Percentiles rank a stretch among this genome's conserved stretches.
phyloP scores from a whole-genome alignment of 1,140 invertebrate species.

The Drosophila sucinea region DNA sequence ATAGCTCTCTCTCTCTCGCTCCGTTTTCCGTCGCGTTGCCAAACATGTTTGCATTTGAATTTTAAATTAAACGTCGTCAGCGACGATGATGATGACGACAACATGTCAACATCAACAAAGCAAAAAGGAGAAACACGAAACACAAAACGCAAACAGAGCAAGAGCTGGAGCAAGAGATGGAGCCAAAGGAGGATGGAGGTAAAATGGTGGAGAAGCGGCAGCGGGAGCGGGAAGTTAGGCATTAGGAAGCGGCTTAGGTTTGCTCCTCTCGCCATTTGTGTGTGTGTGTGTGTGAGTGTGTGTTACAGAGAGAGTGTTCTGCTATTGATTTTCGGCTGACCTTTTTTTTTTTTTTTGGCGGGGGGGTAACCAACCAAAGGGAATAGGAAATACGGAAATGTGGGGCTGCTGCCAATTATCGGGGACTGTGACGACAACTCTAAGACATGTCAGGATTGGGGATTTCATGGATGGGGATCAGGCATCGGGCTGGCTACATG shows the following conservation, averaged over 20 bases:
- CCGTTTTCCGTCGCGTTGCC: constrained; percentile 44
- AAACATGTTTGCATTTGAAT: constrained; percentile 77
- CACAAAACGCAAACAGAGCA: constrained; percentile 8
- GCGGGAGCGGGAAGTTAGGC: not conserved
- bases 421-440: not conserved
- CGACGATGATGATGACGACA: constrained; percentile 47
- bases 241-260: constrained; percentile 35
- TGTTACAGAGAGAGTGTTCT: constrained; percentile 10
- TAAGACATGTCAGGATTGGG: constrained; percentile 15
- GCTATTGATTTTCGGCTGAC: constrained; percentile 70
- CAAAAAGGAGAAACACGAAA: constrained; percentile 25
- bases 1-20: not conserved
- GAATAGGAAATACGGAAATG: constrained; percentile 35
- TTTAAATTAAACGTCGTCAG: constrained; percentile 70
- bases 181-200: constrained; percentile 5
- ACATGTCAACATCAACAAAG: constrained; percentile 59
- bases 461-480: constrained; percentile 3
- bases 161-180: not conserved
- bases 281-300: not conserved
- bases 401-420: constrained; percentile 52
- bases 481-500: no score
- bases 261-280: not conserved
- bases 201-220: not conserved
- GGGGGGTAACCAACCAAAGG: constrained; percentile 2
- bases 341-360: constrained; percentile 36